Evolutionary conservation across 2,888 invertebrate genomes (phyloP), one percentile per base, ranked within the genome.

Genomic region (Thumatha senex): DNA sequence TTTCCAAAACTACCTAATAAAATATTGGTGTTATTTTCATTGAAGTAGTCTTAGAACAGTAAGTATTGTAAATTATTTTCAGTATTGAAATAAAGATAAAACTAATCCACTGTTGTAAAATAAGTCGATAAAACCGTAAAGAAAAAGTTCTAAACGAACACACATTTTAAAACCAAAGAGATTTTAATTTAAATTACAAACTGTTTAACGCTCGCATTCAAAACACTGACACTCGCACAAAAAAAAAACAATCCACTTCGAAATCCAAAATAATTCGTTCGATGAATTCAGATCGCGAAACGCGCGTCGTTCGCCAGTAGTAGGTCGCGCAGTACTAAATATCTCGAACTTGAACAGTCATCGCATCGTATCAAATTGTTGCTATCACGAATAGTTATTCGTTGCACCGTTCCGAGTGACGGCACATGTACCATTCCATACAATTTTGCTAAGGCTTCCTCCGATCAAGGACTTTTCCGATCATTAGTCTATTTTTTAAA

Each of bases 241-340:
- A 70, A 67, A 8, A 63, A 58, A 42, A 15, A 42, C 15, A 46
- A 54, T 48, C 39, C 58, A 65, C 65, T 71, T 77, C 65, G 65
- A 70, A 75, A 73, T 76, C 65, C 68, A 72, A 71, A 72, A 63
- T 76, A 62, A 65, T 67, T 72, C 78, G 73, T 76, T 81, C 74
- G 72, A 72, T 66, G n/a, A n/a, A n/a, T 70, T 71, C 60, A 68
- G 63, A 65, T 58, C 60, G 67, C 76, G 74, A 70, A 72, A 60
- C 80, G 76, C 67, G 76, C 90, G 90, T 87, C 85, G 78, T 54
- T 74, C 77, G 79, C 78, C 78, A 58, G 69, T 73, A 78, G 80
- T 70, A 70, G 86, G 80, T 84, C 77, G 82, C 83, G 86, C 78
- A 78, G 69, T 77, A 89, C 89, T 89, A 73, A 82, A 80, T 81